phyloP scores from a whole-genome alignment of 1,140 invertebrate species.

The Eupeodes corollae region DNA sequence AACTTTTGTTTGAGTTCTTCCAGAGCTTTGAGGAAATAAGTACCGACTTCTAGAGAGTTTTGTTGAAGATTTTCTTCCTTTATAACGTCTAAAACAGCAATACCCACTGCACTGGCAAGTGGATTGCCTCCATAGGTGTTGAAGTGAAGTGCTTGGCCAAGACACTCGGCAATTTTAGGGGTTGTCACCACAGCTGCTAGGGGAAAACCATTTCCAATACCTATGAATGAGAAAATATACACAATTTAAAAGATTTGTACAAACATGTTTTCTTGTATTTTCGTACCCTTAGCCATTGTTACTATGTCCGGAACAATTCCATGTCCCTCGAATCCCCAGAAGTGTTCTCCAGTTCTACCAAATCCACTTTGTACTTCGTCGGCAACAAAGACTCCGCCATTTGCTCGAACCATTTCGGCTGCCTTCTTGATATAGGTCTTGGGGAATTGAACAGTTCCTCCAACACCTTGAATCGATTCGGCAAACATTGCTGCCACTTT shows the following conservation, averaged over 20 bases:
- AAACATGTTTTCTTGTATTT: background rate
- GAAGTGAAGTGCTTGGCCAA: conserved; percentile 73
- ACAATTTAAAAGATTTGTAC: background rate
- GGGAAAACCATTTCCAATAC: conserved; percentile 86
- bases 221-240: conserved; percentile 2
- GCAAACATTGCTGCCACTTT: conserved; percentile 80
- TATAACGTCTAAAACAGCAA: conserved; percentile 85
- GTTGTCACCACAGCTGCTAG: conserved; percentile 89
- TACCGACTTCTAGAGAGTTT: conserved; percentile 64
- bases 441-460: conserved; percentile 84
- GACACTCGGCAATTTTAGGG: conserved; percentile 62
- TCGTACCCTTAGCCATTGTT: conserved; percentile 67
- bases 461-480: conserved; percentile 90
- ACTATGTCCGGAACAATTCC: conserved; percentile 85
- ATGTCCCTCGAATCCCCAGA: conserved; percentile 90
- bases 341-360: conserved; percentile 83
- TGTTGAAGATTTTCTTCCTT: conserved; percentile 80
- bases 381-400: conserved; percentile 79
- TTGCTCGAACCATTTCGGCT: conserved; percentile 60
- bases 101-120: conserved; percentile 73
- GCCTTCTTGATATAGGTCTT: conserved; percentile 76
- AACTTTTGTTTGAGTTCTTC: conserved; percentile 59
- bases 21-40: conserved; percentile 67
- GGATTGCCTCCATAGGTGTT: conserved; percentile 97
- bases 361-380: conserved; percentile 98